phyloP scores from a whole-genome alignment of 2,888 invertebrate genomes.

The Hirtodrosophila confusa region DNA sequence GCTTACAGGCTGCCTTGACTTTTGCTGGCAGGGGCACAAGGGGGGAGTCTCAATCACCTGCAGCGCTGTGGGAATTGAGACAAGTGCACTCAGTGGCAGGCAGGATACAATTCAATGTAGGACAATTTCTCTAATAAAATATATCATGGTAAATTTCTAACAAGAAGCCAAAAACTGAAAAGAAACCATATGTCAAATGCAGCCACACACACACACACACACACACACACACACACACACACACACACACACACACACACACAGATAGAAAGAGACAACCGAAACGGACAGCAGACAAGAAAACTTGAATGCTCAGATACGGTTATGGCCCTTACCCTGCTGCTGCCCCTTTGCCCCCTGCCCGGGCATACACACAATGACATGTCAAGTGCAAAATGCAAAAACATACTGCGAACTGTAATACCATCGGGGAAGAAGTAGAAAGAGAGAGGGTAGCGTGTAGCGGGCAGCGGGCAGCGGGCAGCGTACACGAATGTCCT shows the following conservation, averaged over 20 bases:
- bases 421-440: neutral
- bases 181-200: slow-evolving; percentile 81
- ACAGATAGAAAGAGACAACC: slow-evolving; percentile 28
- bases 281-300: slow-evolving; percentile 36
- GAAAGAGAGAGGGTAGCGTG: too few species aligned
- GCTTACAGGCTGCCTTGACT: slow-evolving; percentile 57
- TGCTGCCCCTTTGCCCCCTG: neutral
- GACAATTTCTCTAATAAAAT: slow-evolving; percentile 71
- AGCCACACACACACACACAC: slow-evolving; percentile 27
- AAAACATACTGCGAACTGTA: slow-evolving; percentile 49
- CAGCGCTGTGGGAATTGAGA: slow-evolving; percentile 61
- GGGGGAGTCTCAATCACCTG: slow-evolving; percentile 59
- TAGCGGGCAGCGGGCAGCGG: neutral
- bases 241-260: slow-evolving; percentile 18
- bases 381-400: slow-evolving; percentile 81
- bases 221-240: slow-evolving; percentile 15
- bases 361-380: slow-evolving; percentile 66
- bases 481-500: slow-evolving; percentile 4
- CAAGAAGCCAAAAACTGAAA: slow-evolving; percentile 59
- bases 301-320: slow-evolving; percentile 35
- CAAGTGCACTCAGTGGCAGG: slow-evolving; percentile 47
- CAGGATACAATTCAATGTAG: slow-evolving; percentile 45
- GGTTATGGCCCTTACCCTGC: neutral
- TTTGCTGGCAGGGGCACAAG: slow-evolving; percentile 21
- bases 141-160: slow-evolving; percentile 77